Conservation (phyloP, 2,113 vertebrate genomes). For the Lathamus discolor region DNA sequence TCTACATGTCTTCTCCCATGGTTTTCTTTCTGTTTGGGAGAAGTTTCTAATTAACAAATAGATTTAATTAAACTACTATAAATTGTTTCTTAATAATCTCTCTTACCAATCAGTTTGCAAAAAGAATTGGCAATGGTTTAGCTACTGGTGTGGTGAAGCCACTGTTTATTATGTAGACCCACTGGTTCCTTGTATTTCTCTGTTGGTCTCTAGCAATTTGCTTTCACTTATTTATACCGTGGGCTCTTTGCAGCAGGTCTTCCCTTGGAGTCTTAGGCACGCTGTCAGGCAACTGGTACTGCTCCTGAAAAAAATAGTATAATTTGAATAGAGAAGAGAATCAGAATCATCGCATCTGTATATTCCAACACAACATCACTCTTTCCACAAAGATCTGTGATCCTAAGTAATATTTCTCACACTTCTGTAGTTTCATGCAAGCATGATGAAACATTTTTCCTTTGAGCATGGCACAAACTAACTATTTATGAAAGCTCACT, state of each 20-base stretch:
- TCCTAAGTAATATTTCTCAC: not conserved
- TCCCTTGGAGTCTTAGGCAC: not conserved
- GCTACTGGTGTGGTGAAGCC: not conserved
- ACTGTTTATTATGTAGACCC: not conserved
- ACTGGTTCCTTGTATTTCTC: not conserved
- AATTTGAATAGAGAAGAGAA: not conserved
- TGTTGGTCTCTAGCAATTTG: not conserved
- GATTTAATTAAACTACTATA: not conserved
- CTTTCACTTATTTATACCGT: not conserved
- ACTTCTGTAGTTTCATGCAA: not conserved
- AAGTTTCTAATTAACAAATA: not conserved
- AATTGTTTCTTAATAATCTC: not conserved
- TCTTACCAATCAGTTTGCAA: not conserved
- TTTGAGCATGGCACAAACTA: slow-evolving; percentile 4
- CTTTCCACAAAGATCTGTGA: not conserved
- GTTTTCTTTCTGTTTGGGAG: not conserved
- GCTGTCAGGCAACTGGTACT: not conserved
- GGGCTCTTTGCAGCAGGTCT: not conserved
- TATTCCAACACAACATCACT: not conserved
- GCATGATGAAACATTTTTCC: not conserved
- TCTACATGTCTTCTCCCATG: not conserved
- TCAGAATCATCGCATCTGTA: not conserved
- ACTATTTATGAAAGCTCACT: not conserved
- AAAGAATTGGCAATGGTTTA: not conserved
- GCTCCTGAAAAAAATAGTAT: not conserved